Conservation (phyloP, 2,113 vertebrate genomes). For the Prietella phreatophila region DNA sequence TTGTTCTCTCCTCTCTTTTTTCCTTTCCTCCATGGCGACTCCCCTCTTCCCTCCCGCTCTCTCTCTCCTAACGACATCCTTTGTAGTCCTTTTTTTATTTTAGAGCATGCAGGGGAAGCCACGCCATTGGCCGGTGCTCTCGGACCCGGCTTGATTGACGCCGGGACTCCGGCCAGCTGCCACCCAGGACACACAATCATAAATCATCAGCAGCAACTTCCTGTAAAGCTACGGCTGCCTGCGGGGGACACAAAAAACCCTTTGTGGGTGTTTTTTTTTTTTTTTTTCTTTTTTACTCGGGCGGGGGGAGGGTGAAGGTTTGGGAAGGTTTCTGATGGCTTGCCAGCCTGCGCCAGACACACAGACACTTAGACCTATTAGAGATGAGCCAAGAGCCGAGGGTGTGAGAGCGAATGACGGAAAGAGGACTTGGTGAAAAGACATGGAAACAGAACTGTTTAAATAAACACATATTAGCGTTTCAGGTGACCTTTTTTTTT, state of each 20-base stretch:
- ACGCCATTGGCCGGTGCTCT: slow-evolving; percentile 79
- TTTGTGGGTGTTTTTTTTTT: slow-evolving; percentile 74
- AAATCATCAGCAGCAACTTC: slow-evolving; percentile 97
- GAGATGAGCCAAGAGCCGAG: slow-evolving; percentile 24
- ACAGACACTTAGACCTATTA: slow-evolving; percentile 57
- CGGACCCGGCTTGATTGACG: slow-evolving; percentile 82
- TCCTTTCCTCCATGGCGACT: slow-evolving; percentile 72
- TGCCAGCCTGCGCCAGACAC: slow-evolving; percentile 41
- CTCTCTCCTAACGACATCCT: slow-evolving; percentile 87
- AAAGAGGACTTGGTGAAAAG: neutral
- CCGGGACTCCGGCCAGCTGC: slow-evolving; percentile 92
- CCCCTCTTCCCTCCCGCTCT: slow-evolving; percentile 78
- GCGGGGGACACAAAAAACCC: slow-evolving; percentile 86
- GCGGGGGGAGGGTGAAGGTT: slow-evolving; percentile 34
- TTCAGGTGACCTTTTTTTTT: neutral
- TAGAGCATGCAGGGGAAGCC: slow-evolving; percentile 79
- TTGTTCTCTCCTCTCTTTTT: slow-evolving; percentile 79
- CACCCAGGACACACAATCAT: slow-evolving; percentile 92
- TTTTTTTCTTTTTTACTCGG: slow-evolving; percentile 20
- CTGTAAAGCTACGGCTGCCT: slow-evolving; percentile 81
- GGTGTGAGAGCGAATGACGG: neutral
- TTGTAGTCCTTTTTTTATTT: slow-evolving; percentile 77
- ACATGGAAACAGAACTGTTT: neutral
- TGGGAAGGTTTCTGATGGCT: slow-evolving; percentile 57
- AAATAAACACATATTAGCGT: neutral